These are phyloP conservation scores for Neopipo cinnamomea DNA, from an alignment of 2,113 vertebrate species.

Conservation along the genomic window DNA sequence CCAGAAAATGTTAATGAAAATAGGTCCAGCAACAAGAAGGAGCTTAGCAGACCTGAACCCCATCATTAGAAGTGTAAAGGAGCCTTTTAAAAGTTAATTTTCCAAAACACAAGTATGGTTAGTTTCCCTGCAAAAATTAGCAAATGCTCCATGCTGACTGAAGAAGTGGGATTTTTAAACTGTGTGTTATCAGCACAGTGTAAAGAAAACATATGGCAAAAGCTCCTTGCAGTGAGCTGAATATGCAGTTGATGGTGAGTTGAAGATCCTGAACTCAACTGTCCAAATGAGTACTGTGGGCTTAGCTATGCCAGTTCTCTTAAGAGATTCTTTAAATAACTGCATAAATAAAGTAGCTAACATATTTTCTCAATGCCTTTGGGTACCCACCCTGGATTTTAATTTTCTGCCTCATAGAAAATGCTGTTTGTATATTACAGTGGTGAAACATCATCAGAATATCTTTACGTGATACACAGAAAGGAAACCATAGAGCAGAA, in stretches of 20 bases:
- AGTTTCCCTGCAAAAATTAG: background rate
- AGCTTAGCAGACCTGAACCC: background rate
- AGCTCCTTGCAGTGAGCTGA: background rate
- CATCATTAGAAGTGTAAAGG: background rate
- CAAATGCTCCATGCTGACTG: background rate
- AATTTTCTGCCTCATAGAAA: slow-evolving; percentile 54
- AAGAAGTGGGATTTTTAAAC: background rate
- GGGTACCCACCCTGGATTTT: slow-evolving; percentile 55
- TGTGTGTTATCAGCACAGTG: background rate
- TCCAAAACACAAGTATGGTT: background rate
- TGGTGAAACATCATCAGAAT: slow-evolving; percentile 34
- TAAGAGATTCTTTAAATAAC: slow-evolving; percentile 40
- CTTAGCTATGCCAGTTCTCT: background rate
- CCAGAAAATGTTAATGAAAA: background rate
- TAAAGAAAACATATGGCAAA: background rate
- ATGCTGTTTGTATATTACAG: slow-evolving; percentile 30
- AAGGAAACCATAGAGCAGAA: slow-evolving; percentile 44
- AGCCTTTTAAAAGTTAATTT: background rate
- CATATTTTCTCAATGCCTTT: slow-evolving; percentile 50
- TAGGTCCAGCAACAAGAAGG: background rate
- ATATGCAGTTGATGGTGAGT: background rate
- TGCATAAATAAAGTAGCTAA: slow-evolving; percentile 48
- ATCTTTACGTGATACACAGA: background rate
- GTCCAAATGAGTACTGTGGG: slow-evolving; percentile 3
- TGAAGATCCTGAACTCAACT: background rate